Conservation (phyloP, 1,140 invertebrate genomes). For the Ooceraea biroi region DNA sequence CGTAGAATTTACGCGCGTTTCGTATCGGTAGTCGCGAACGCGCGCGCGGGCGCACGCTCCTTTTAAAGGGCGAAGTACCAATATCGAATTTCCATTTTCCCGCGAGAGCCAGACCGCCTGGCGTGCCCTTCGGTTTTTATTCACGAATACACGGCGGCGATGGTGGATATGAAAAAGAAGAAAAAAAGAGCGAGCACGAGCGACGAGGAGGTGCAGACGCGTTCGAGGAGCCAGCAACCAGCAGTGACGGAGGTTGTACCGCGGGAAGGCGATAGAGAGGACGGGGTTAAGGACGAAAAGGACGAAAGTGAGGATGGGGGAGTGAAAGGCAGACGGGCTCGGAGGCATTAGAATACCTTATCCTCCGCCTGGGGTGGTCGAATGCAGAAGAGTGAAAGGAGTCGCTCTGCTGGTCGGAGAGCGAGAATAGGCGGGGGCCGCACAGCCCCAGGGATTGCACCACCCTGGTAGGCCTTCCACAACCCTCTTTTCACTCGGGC, state of each 20-base stretch:
- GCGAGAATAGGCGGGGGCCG: conserved; percentile 57
- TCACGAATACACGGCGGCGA: conserved; percentile 47
- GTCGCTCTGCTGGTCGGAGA: conserved; percentile 53
- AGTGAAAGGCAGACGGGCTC: conserved; percentile 61
- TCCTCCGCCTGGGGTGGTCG: conserved; percentile 68
- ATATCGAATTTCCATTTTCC: conserved; percentile 82
- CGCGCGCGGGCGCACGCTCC: conserved; percentile 38
- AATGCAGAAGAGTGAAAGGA: conserved; percentile 76
- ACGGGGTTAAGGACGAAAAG: conserved; percentile 54
- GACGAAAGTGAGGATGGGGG: conserved; percentile 40
- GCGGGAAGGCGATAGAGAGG: conserved; percentile 43
- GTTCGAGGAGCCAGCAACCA: conserved; percentile 41
- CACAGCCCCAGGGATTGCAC: conserved; percentile 74
- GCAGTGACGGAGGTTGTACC: conserved; percentile 30
- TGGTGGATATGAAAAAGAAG: conserved; percentile 44
- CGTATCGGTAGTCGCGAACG: conserved; percentile 48
- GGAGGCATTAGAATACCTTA: conserved; percentile 81
- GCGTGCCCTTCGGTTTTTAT: conserved; percentile 72
- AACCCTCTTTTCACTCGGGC: conserved; percentile 73
- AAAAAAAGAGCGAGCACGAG: conserved; percentile 24
- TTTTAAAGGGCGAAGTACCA: conserved; percentile 76
- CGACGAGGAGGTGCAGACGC: conserved; percentile 15
- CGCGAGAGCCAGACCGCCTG: conserved; percentile 65
- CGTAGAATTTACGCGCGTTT: conserved; percentile 68
- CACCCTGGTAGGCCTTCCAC: conserved; percentile 66